A percentile compares a stretch with the other conserved stretches of the same genome.
Evolutionary conservation across 2,888 invertebrate species (phyloP).

Genomic region (Congeria kusceri): DNA sequence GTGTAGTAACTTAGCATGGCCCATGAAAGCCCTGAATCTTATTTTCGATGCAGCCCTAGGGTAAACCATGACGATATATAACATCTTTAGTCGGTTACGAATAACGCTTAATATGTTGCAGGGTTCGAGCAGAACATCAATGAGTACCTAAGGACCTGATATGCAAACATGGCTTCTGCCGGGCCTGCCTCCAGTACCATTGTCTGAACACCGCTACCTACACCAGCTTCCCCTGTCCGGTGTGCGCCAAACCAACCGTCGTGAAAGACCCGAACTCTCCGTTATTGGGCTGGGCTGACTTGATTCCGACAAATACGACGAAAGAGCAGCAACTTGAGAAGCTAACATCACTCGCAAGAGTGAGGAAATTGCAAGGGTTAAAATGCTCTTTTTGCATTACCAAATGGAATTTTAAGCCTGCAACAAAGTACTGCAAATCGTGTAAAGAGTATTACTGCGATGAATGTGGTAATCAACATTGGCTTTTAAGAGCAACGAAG

Average conservation of each 20-base stretch:
- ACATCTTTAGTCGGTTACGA: no score
- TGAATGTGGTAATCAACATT: slow-evolving; percentile 60
- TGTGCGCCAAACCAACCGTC: slow-evolving; percentile 18
- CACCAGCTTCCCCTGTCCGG: slow-evolving; percentile 39
- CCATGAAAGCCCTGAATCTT: no score
- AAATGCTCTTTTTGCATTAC: slow-evolving; percentile 37
- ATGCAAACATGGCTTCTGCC: no score
- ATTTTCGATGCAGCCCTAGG: no score
- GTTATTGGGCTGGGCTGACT: slow-evolving; percentile 42
- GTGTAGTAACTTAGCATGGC: no score
- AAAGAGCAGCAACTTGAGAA: slow-evolving; percentile 35
- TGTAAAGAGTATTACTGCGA: slow-evolving; percentile 60
- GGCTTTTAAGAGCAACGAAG: slow-evolving; percentile 48
- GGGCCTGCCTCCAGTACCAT: slow-evolving; percentile 40
- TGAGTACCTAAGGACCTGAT: no score
- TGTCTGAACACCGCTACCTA: slow-evolving; percentile 32
- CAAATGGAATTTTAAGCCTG: slow-evolving; percentile 34
- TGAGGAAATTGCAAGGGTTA: slow-evolving; percentile 2
- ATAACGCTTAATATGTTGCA: no score
- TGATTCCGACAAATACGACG: slow-evolving; percentile 33
- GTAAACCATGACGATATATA: no score
- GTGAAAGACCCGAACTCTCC: slow-evolving; percentile 32
- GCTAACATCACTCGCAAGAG: slow-evolving; percentile 13
- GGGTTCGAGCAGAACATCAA: no score
- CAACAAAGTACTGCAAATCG: slow-evolving; percentile 55